A percentile compares a stretch with the other conserved stretches of the same genome.
phyloP scores from a whole-genome alignment of 2,888 invertebrate species.

The Synanthedon vespiformis region DNA sequence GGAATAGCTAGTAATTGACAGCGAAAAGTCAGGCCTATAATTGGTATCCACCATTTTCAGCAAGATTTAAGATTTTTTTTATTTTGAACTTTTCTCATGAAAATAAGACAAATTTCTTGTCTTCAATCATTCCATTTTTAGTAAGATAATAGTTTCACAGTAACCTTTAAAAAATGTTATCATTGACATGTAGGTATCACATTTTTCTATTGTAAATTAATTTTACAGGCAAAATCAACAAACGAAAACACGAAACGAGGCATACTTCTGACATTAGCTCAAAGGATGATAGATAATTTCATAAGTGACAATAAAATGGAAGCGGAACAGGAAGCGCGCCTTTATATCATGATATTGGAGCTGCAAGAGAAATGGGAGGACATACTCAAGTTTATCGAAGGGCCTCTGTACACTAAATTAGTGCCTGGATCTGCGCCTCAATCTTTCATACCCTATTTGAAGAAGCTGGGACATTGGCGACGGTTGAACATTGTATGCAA shows the following conservation, averaged over 20 bases:
- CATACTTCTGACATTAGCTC: constrained; percentile 87
- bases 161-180: too few relatives aligned
- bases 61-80: too few relatives aligned
- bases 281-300: constrained; percentile 93
- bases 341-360: constrained; percentile 87
- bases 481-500: constrained; percentile 81
- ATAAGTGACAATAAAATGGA: constrained; percentile 89
- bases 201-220: too few relatives aligned
- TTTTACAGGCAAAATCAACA: constrained; percentile 45
- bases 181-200: too few relatives aligned
- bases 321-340: constrained; percentile 92
- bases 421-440: constrained; percentile 77
- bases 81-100: too few relatives aligned
- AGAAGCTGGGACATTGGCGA: constrained; percentile 79
- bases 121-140: too few relatives aligned
- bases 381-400: constrained; percentile 83
- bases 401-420: constrained; percentile 77
- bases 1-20: too few relatives aligned
- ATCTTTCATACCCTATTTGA: constrained; percentile 80
- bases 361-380: constrained; percentile 84
- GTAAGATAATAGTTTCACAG: too few relatives aligned
- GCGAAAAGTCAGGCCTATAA: too few relatives aligned
- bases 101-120: too few relatives aligned
- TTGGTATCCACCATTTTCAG: too few relatives aligned
- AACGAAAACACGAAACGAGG: constrained; percentile 70